phyloP scores from a whole-genome alignment of 2,888 invertebrate genomes.

The Epistrophella euchroma region DNA sequence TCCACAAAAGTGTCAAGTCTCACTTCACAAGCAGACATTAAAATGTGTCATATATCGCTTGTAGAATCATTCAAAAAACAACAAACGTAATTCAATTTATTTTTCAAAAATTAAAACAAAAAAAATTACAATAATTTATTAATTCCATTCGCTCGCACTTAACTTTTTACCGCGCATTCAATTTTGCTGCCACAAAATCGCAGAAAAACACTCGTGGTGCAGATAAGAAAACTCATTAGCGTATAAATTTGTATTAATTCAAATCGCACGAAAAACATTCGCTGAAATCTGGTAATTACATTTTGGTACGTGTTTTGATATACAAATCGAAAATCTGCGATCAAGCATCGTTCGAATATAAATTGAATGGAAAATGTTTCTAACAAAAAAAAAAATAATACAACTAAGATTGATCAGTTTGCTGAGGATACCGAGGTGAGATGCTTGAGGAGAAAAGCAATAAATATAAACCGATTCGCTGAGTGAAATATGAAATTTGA shows the following conservation, averaged over 20 bases:
- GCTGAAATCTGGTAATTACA: constrained; percentile 59
- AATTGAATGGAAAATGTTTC: constrained; percentile 56
- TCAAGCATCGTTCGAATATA: constrained; percentile 64
- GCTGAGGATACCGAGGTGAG: background rate
- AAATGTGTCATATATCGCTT: constrained; percentile 68
- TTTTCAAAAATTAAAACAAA: constrained; percentile 34
- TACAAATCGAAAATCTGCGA: constrained; percentile 33
- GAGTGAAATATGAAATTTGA: constrained; percentile 60
- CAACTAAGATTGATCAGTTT: constrained; percentile 34
- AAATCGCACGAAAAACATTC: constrained; percentile 50
- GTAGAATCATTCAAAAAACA: constrained; percentile 63
- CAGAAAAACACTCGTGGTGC: background rate
- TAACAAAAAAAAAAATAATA: constrained; percentile 1
- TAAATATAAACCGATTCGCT: constrained; percentile 59
- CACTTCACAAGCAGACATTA: constrained; percentile 47
- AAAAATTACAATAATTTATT: constrained; percentile 58
- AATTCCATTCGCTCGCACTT: constrained; percentile 68
- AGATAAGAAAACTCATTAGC: constrained; percentile 75
- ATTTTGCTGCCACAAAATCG: constrained; percentile 52
- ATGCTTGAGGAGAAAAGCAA: constrained; percentile 19
- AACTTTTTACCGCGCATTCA: constrained; percentile 6
- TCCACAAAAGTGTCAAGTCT: constrained; percentile 67
- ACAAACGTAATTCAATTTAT: constrained; percentile 53
- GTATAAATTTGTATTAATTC: constrained; percentile 74
- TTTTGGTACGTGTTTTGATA: constrained; percentile 55